A percentile compares a stretch with the other conserved stretches of the same genome.
phyloP scores from a whole-genome alignment of 2,888 invertebrate genomes.

The Melieria crassipennis region DNA sequence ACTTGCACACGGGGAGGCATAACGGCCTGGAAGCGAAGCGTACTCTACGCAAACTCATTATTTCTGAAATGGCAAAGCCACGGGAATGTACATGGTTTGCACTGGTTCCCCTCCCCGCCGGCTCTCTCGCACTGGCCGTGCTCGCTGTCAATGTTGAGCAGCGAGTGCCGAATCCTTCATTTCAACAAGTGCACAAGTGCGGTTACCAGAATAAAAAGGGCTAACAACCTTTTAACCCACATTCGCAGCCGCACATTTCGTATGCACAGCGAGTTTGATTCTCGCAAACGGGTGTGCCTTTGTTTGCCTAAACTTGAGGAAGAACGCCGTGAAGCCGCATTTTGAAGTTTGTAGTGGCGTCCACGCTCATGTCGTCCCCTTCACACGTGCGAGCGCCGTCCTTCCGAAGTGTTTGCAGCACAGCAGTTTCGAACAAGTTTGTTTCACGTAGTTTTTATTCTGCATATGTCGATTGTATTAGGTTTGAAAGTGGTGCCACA shows the following conservation, averaged over 20 bases:
- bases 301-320: too few species aligned
- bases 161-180: constrained; percentile 3
- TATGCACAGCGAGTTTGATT: too few species aligned
- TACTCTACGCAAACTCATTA: constrained; percentile 7
- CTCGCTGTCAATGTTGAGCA: neutral
- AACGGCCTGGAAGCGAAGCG: neutral
- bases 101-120: neutral
- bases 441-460: too few species aligned
- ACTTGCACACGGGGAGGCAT: neutral
- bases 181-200: neutral
- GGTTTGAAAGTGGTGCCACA: too few species aligned
- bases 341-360: neutral
- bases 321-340: neutral
- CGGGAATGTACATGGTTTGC: neutral
- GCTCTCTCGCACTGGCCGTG: too few species aligned
- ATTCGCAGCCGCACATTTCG: neutral
- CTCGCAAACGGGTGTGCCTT: too few species aligned
- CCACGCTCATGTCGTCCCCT: neutral
- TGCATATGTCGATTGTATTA: too few species aligned
- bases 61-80: constrained; percentile 3
- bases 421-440: too few species aligned
- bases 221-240: constrained; percentile 32
- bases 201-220: neutral
- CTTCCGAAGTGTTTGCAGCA: too few species aligned
- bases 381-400: too few species aligned